These are phyloP conservation scores for Cephus nigrinus DNA, from an alignment of 2,888 invertebrate species.

Conservation along the genomic window DNA sequence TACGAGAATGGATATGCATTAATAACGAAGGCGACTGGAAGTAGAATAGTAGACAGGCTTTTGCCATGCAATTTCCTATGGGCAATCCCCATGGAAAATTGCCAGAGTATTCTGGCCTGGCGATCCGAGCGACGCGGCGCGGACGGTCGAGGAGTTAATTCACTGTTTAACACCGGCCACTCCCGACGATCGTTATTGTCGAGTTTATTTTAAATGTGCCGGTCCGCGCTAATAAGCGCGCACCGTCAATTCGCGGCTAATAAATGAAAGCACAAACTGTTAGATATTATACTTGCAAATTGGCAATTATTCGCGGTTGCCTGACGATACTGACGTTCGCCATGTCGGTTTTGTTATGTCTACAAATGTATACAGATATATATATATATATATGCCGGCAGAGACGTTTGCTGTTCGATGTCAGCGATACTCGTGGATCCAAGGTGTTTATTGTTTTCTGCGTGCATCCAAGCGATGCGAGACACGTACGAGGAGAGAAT, in stretches of 20 bases:
- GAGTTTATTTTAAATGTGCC: constrained; percentile 40
- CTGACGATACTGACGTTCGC: not conserved
- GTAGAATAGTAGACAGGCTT: not conserved
- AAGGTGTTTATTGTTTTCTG: not conserved
- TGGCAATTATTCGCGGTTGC: constrained; percentile 44
- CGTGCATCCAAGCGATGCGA: not conserved
- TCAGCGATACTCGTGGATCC: not conserved
- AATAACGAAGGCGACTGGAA: not conserved
- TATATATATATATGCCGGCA: not conserved
- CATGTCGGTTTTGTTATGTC: not conserved
- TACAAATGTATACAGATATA: not conserved
- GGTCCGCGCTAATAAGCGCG: constrained; percentile 48
- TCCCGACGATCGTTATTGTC: constrained; percentile 9
- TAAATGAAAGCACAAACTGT: constrained; percentile 53
- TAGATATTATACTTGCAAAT: constrained; percentile 59
- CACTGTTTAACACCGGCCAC: constrained; percentile 10
- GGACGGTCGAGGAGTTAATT: not conserved
- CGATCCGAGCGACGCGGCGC: not conserved
- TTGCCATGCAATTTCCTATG: not conserved
- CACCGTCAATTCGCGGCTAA: constrained; percentile 51
- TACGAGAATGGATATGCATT: not conserved
- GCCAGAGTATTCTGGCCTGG: not conserved
- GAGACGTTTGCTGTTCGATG: not conserved
- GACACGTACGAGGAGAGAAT: not conserved
- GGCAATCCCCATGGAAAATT: not conserved